Evolutionary conservation across 2,113 vertebrate genomes (phyloP), one percentile per base, ranked within the genome.

Genomic region (Peromyscus californicus): DNA sequence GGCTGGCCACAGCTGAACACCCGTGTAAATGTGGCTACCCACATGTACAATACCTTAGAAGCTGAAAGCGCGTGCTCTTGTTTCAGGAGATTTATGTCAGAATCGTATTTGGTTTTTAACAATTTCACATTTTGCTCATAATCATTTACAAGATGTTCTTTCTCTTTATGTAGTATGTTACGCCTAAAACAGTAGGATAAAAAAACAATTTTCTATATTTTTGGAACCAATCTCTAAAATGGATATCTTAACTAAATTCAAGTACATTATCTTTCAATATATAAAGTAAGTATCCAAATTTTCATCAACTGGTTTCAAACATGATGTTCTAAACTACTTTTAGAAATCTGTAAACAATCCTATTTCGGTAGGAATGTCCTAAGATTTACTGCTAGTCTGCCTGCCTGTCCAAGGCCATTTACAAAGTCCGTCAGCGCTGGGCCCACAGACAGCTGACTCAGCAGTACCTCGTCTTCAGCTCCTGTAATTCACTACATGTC

Each of bases 31-130:
- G 0, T 0, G 45, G 59, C 26, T 4, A 17, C 11, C 65, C 45
- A 29, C 33, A 86, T 65, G 83, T 89, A 36, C 70, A 51, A 8
- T 98, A 99, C 99, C 99, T 99, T 99, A 83, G 99, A 98, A 88
- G 99, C 98, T 88, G 99, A 99, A 51, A 99, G 97, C 17, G 98
- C 98, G 22, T 99, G 99, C 57, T 99, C 99, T 97, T 99, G 99
- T 86, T 99, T 99, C 78, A 99, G 97, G 97, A 99, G 98, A 97
- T 95, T 99, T 67, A 99, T 65, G 92, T 99, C 99, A 0, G 98
- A 97, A 75, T 99, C 98, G 3, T 98, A 98, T 97, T 99, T 99
- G 97, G 96, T 98, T 94, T 99, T 98, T 63, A 99, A 98, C 13
- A 99, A 98, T 89, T 99, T 98, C 75, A 99, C 61, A 0, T 95